phyloP scores from a whole-genome alignment of 2,888 invertebrate genomes.

The Chymomyza fuscimana region DNA sequence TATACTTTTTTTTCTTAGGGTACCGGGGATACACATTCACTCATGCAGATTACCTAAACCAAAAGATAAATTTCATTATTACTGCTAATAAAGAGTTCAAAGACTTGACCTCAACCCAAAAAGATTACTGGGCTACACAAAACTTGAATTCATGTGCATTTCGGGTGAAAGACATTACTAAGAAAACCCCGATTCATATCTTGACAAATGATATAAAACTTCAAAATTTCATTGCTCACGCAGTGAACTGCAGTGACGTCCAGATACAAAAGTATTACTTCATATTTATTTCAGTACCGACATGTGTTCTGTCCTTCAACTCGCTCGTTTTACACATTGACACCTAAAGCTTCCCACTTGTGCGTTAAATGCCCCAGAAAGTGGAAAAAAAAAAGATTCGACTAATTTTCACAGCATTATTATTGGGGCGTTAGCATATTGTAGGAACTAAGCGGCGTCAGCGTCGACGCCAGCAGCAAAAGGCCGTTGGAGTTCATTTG shows the following conservation, averaged over 20 bases:
- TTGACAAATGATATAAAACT: background rate
- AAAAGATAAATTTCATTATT: background rate
- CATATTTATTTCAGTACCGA: background rate
- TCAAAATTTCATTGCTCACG: background rate
- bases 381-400: background rate
- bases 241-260: background rate
- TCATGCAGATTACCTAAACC: background rate
- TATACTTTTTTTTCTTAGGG: too few relatives aligned
- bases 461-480: background rate
- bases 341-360: background rate
- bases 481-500: conserved; percentile 7
- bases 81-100: background rate
- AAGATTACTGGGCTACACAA: too few relatives aligned
- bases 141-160: background rate
- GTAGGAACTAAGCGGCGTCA: background rate
- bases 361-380: background rate
- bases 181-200: background rate
- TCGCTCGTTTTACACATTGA: background rate
- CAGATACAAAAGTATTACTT: background rate
- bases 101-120: background rate
- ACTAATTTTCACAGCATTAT: background rate
- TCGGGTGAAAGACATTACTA: background rate
- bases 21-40: too few relatives aligned
- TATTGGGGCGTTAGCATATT: background rate
- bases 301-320: background rate